These are phyloP conservation scores for Chelon labrosus DNA, from an alignment of 2,797 vertebrate genomes.

Conservation along the genomic window DNA sequence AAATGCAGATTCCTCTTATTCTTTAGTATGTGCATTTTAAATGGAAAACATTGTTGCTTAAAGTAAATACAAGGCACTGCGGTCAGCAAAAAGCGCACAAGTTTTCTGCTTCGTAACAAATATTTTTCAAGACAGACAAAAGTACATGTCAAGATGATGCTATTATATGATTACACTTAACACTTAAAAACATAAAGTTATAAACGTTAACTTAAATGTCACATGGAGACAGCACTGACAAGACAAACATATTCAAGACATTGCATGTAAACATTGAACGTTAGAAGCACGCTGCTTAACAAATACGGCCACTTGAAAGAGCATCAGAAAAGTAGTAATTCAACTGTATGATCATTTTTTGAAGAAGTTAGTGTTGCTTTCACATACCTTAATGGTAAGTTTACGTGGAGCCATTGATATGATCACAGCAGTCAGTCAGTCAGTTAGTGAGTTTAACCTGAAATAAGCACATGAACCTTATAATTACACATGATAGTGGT, in stretches of 20 bases:
- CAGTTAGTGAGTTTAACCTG: slow-evolving; percentile 58
- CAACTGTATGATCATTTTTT: too few species aligned
- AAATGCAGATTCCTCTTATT: slow-evolving; percentile 21
- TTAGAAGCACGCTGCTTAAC: not conserved
- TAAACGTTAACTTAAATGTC: not conserved
- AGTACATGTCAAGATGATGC: not conserved
- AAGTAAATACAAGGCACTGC: slow-evolving; percentile 29
- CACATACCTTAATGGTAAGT: slow-evolving; percentile 92
- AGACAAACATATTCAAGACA: not conserved
- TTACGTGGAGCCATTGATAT: slow-evolving; percentile 87
- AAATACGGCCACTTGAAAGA: too few species aligned
- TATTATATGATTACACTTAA: not conserved
- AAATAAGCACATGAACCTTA: slow-evolving; percentile 41
- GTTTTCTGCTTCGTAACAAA: not conserved
- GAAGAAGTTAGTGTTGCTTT: too few species aligned
- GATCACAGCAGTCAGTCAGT: slow-evolving; percentile 18
- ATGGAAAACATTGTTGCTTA: slow-evolving; percentile 15
- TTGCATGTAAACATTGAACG: not conserved
- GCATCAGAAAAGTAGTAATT: too few species aligned
- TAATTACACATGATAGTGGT: slow-evolving; percentile 8
- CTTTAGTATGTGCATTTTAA: slow-evolving; percentile 8
- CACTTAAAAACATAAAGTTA: not conserved
- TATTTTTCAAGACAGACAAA: slow-evolving; percentile 2
- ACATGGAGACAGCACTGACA: not conserved
- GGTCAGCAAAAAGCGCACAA: slow-evolving; percentile 7